Conservation (phyloP, 2,113 vertebrate species). For the Anolis carolinensis region DNA sequence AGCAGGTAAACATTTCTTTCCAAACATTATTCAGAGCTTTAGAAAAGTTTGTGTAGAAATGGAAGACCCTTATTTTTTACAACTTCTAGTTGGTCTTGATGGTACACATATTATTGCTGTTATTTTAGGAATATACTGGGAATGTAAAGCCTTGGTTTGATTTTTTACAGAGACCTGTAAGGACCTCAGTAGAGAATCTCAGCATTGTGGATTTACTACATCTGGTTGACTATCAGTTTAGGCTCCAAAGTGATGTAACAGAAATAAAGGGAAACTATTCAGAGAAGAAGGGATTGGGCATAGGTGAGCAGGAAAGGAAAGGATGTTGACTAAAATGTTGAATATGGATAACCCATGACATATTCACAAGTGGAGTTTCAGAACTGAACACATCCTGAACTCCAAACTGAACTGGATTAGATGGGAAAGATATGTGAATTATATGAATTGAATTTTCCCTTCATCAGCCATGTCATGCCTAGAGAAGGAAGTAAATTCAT, state of each 20-base stretch:
- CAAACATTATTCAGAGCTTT: too few relatives aligned
- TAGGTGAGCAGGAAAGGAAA: neutral
- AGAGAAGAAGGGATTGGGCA: neutral
- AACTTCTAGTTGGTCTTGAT: neutral
- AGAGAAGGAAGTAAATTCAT: neutral
- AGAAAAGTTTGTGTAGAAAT: too few relatives aligned
- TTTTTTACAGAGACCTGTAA: neutral
- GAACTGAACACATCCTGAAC: neutral
- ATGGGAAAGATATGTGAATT: neutral
- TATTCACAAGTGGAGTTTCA: neutral
- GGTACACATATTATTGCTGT: neutral
- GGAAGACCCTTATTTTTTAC: too few relatives aligned
- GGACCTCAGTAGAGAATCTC: neutral
- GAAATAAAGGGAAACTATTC: too few relatives aligned
- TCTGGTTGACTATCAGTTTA: too few relatives aligned
- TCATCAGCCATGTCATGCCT: neutral
- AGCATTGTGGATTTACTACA: too few relatives aligned
- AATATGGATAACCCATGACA: neutral
- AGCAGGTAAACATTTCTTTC: neutral
- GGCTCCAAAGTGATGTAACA: too few relatives aligned
- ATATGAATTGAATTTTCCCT: neutral
- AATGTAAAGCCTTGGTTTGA: neutral
- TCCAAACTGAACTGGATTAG: neutral
- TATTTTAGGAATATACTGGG: too few relatives aligned
- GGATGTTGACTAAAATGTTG: neutral